Evolutionary conservation across 2,888 invertebrate genomes (phyloP), one percentile per base, ranked within the genome.

Genomic region (Euzophera pinguis): DNA sequence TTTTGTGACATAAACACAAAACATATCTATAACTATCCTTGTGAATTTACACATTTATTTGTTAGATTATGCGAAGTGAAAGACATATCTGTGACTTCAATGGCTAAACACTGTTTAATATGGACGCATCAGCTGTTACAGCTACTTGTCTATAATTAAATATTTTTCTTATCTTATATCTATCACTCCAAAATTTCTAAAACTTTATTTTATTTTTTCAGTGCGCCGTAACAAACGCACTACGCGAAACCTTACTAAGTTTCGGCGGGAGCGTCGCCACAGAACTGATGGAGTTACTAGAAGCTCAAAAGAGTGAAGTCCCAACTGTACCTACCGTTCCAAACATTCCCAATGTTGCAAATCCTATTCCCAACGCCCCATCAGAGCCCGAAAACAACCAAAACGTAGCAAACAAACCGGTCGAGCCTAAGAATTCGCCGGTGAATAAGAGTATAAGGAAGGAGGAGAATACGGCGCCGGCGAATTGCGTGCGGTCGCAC

Each of bases 181-280:
- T n/a, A n/a, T n/a, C n/a, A n/a, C n/a, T n/a, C n/a, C n/a, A n/a
- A n/a, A n/a, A n/a, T n/a, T n/a, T n/a, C n/a, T n/a, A n/a, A n/a
- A n/a, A n/a, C n/a, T n/a, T n/a, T n/a, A 39, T 37, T 8, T 47
- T 37, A 43, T 4, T 22, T 42, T 64, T 63, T 1, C 76, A 91
- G 90, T 78, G 82, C 50, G 86, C 90, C 1, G 86, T 90, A 4
- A 90, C 90, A 1, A 90, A 90, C 51, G 90, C 88, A 0, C 67
- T 91, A 0, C 80, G 84, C 0, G 90, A 90, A 60, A 90, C 90
- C 0, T 61, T 91, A 8, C 71, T 91, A 0, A 84, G 90, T 52
- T 91, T 91, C 60, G 90, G 91, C 1, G 90, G 89, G 0, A 69
- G 56, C 34, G 79, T 90, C 8, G 83, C 88, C 14, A 66, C 73